phyloP scores from a whole-genome alignment of 53 echinoderm and acorn worm species.

The Patiria pectinifera region DNA sequence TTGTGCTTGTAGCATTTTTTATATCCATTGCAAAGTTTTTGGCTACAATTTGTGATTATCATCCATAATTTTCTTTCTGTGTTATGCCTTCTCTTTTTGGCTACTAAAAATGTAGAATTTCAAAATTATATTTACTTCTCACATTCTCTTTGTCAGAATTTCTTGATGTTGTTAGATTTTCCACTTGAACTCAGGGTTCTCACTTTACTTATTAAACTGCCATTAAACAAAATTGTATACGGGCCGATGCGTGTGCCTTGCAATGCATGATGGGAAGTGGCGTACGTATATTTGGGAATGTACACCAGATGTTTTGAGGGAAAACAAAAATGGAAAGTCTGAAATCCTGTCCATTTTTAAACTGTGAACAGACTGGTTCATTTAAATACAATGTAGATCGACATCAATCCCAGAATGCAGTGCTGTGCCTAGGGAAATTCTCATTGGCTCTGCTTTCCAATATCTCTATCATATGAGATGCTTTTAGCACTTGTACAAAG shows the following conservation, averaged over 20 bases:
- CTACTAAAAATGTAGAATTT: neutral
- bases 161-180: neutral
- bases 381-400: neutral
- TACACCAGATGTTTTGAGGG: neutral
- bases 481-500: neutral
- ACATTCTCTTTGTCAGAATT: neutral
- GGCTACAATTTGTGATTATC: neutral
- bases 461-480: neutral
- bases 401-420: neutral
- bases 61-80: neutral
- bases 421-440: neutral
- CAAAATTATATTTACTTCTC: neutral
- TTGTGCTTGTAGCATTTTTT: no score
- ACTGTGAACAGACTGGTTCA: neutral
- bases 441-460: neutral
- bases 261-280: neutral
- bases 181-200: constrained; percentile 19
- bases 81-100: neutral
- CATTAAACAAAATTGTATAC: neutral
- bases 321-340: neutral
- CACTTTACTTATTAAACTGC: neutral
- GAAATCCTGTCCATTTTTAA: neutral
- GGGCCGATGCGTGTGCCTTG: neutral
- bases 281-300: neutral
- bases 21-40: neutral